phyloP scores from a whole-genome alignment of 2,888 invertebrate species.

The Tenthredo distinguenda region DNA sequence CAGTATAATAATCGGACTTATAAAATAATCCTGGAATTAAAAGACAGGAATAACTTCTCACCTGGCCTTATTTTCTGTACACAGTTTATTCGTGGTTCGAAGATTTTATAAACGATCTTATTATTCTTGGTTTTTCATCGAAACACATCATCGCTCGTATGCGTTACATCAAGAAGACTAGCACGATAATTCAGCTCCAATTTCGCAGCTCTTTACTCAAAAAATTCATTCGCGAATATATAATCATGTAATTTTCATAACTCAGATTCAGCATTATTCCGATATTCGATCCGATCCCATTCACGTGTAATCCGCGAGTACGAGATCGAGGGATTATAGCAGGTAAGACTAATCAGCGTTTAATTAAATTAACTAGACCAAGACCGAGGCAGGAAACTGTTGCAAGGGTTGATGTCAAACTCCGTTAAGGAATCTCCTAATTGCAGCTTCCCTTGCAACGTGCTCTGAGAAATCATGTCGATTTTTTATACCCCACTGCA shows the following conservation, averaged over 20 bases:
- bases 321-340: neutral
- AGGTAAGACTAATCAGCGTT: neutral
- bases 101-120: neutral
- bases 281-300: neutral
- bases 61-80: neutral
- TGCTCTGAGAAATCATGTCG: neutral
- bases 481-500: neutral
- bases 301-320: neutral
- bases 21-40: neutral
- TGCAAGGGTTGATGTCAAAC: neutral
- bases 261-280: neutral
- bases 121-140: neutral
- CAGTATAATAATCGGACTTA: neutral
- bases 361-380: neutral
- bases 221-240: neutral
- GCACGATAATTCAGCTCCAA: constrained; percentile 79
- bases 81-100: neutral
- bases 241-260: neutral
- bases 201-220: constrained; percentile 77
- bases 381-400: neutral
- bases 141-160: constrained; percentile 58
- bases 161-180: constrained; percentile 76
- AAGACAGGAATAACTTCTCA: neutral
- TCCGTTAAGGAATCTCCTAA: neutral
- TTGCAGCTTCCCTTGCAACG: neutral